Evolutionary conservation across 1,140 invertebrate genomes (phyloP).

Genomic region (Pachyrhynchus sulphureomaculatus): DNA sequence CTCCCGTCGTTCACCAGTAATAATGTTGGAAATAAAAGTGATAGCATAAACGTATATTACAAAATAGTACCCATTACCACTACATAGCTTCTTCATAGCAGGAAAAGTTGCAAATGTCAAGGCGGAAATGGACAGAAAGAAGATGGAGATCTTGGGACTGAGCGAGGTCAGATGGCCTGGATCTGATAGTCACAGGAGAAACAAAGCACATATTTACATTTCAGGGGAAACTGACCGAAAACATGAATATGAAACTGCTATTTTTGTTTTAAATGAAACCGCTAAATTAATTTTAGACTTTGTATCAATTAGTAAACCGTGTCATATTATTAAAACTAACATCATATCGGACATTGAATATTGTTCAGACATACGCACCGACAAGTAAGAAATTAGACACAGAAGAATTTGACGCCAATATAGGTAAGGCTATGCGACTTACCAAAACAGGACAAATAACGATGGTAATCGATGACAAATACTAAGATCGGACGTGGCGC

Average conservation of each 20-base stretch:
- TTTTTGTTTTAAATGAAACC: slow-evolving; percentile 15
- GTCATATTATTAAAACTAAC: slow-evolving; percentile 35
- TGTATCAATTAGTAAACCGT: slow-evolving; percentile 15
- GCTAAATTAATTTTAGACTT: slow-evolving; percentile 13
- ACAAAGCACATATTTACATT: slow-evolving; percentile 16
- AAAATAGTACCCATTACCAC: too few species aligned
- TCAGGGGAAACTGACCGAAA: slow-evolving; percentile 11
- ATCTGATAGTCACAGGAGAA: background rate
- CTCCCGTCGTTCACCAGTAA: too few species aligned
- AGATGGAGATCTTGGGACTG: background rate
- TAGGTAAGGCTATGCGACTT: slow-evolving; percentile 21
- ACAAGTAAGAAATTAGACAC: slow-evolving; percentile 30
- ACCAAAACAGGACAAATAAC: too few species aligned
- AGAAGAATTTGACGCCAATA: slow-evolving; percentile 35
- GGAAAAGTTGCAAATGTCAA: background rate
- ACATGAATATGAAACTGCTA: slow-evolving; percentile 27
- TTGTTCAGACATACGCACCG: slow-evolving; percentile 45
- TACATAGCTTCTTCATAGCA: background rate
- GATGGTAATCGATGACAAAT: slow-evolving; percentile 40
- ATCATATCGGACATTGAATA: slow-evolving; percentile 34
- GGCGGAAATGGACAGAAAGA: background rate
- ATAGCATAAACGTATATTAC: too few species aligned
- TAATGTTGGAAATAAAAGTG: too few species aligned
- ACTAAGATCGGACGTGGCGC: slow-evolving; percentile 32
- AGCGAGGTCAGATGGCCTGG: background rate